Base-by-base conservation (phyloP, 2,113 vertebrate genomes). In the Forbesichthys papilliferus region DNA sequence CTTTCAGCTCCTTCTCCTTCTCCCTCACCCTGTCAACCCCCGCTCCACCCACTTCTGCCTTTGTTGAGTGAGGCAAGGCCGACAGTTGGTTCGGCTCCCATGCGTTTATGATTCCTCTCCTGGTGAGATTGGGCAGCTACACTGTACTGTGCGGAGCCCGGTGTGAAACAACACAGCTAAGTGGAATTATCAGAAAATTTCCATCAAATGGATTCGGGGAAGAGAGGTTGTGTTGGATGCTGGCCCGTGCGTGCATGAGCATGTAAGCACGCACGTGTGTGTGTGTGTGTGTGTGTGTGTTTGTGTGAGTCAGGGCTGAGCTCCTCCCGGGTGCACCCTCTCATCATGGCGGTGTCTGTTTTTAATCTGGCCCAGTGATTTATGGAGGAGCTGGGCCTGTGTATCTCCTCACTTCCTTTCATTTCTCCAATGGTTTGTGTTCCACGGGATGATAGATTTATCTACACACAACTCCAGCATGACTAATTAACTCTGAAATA, bases 401-500 rank as follows among this genome's bases (percentile, higher is more conserved):
- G 70, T 83, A 84, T 89, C 79, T 90, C 94, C 93, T 94, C 94
- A 93, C 94, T 97, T 98, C 96, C 96, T 98, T 96, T 96, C 95
- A 97, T 98, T 98, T 96, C 93, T 97, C 95, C 95, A 95, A 96
- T 94, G 96, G 95, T 96, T 97, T 96, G 95, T 95, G 94, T 95
- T 93, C 94, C 92, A 92, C 77, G 90, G 94, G 94, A 96, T 96
- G 97, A 98, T 97, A 95, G 98, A 99, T 98, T 96, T 95, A 95
- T 98, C 95, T 95, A 94, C 95, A 95, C 95, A 96, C 94, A 95
- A 93, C 93, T 93, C 93, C 95, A 95, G 96, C 95, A 96, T 98
- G 96, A 97, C 97, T 96, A 97, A 99, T 98, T 97, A 96, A 96
- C 96, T 98, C 94, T 96, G 96, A 97, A 95, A 96, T 96, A 97